Evolutionary conservation across 1,140 invertebrate species (phyloP), one percentile per base, ranked within the genome.

Genomic region (Papilio helenus): DNA sequence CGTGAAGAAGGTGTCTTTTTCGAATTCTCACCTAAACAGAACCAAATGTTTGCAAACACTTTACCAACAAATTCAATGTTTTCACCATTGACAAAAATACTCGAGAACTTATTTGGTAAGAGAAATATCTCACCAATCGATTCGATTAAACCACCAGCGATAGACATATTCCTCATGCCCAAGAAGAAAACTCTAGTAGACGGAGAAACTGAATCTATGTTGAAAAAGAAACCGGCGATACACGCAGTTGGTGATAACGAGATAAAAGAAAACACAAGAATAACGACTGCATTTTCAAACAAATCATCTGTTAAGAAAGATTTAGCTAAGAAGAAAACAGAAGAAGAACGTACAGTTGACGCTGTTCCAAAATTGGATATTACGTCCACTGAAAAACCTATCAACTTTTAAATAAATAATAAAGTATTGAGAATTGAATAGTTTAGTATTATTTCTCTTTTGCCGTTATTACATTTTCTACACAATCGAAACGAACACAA

Each of bases 191-290:
- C 55, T 4, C 9, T 7, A 55, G 20, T 29, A 65, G 9, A 87
- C 83, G 42, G 85, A 80, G 7, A 81, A 83, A 10, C 9, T 79
- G 20, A n/a, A 80, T 58, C 29, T 2, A 20, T 76, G 1, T 61
- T 76, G 9, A 61, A 76, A n/a, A 78, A 79, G 26, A 87, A 87
- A 72, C 82, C 83, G 18, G 71, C 23, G 14, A 89, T 93, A 18
- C 85, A 88, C 76, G 79, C 90, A 26, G 90, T 93, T 65, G 91
- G 90, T n/a, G 88, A 90, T 79, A 90, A 90, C 55, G 83, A 86
- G 39, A 79, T 90, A 14, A 84, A 81, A 72, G 90, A 89, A 79
- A 85, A 90, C 51, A 82, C 90, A n/a, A 88, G 87, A 79, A 80
- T 84, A 7, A 81, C 74, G 12, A 88, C 87, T 29, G 80, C 79